A percentile compares a stretch with the other conserved stretches of the same genome.
These are phyloP conservation scores for Nebria ingens DNA, from an alignment of 1,140 invertebrate genomes.

Conservation along the genomic window DNA sequence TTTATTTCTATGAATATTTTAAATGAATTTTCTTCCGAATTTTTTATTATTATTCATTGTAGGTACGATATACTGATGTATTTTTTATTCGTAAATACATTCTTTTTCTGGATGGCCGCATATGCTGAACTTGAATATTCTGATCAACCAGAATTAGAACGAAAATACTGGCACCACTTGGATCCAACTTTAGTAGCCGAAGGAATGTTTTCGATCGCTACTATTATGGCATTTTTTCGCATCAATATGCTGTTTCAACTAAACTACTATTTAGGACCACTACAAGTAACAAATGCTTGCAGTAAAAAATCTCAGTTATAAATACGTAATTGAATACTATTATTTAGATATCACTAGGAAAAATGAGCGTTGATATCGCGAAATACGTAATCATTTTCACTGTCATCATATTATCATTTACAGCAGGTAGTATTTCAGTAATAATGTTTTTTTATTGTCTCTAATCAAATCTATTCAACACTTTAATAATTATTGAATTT, in stretches of 20 bases:
- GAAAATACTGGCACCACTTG: slow-evolving; percentile 57
- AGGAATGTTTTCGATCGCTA: slow-evolving; percentile 59
- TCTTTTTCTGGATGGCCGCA: slow-evolving; percentile 40
- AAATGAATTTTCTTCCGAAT: too few species aligned
- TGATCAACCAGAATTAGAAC: slow-evolving; percentile 38
- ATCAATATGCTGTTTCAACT: slow-evolving; percentile 45
- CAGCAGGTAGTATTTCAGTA: too few species aligned
- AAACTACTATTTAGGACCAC: slow-evolving; percentile 45
- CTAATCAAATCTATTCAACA: not conserved
- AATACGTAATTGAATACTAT: too few species aligned
- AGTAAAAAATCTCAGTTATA: too few species aligned
- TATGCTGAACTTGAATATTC: slow-evolving; percentile 34
- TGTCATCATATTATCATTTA: slow-evolving; percentile 44
- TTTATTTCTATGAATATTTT: too few species aligned
- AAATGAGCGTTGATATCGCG: slow-evolving; percentile 46
- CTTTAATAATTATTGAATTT: too few species aligned
- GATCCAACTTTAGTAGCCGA: slow-evolving; percentile 63
- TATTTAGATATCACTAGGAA: slow-evolving; percentile 40
- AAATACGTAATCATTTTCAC: slow-evolving; percentile 44
- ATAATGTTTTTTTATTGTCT: too few species aligned
- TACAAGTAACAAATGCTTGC: too few species aligned
- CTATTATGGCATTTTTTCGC: slow-evolving; percentile 56
- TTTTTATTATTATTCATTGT: not conserved
- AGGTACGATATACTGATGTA: slow-evolving; percentile 36
- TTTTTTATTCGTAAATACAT: slow-evolving; percentile 36